Evolutionary conservation across 2,113 vertebrate species (phyloP), one percentile per base, ranked within the genome.

Genomic region (Myotis lucifugus): DNA sequence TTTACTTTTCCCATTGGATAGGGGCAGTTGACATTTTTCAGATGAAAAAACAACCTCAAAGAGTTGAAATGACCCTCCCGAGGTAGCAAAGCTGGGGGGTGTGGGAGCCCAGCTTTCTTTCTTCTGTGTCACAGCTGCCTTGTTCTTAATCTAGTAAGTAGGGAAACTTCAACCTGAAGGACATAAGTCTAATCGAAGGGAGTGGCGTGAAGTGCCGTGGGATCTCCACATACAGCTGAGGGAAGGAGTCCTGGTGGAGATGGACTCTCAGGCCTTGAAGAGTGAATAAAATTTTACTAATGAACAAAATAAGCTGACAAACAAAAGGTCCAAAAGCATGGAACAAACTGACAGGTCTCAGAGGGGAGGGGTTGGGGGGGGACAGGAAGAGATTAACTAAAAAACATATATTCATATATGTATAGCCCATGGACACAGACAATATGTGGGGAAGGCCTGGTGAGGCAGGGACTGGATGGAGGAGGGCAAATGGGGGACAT

Each of bases 41-140:
- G 32, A 34, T 85, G 50, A 73, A 78, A 88, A 94, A 70, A 76
- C 40, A 34, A 94, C 82, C 54, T 91, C 69, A 79, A 94, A 86
- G 64, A 90, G 27, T 66, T 73, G 6, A 94, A 90, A 78, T 92
- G 73, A 42, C 67, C 29, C 29, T 56, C 50, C 59, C 2, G 17
- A 92, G 42, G 69, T 85, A 46, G 40, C 67, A 95, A 73, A 88
- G 66, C 64, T 79, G 40, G 5, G 23, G 40, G 64, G 5, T 83
- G 21, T 54, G 56, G 85, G 93, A 70, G 69, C 72, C 29, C 10
- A 61, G 42, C 3, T 6, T 34, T 70, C 56, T 85, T 88, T 67
- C 29, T 88, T 56, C 40, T 73, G 8, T 72, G 48, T 84, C 56
- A 78, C 21, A 73, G 69, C 74, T 89, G 17, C 70, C 56, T 32